Percentiles rank a stretch among this genome's conserved stretches.
Conservation (phyloP, 2,888 invertebrate genomes). For the Isoperla grammatica region DNA sequence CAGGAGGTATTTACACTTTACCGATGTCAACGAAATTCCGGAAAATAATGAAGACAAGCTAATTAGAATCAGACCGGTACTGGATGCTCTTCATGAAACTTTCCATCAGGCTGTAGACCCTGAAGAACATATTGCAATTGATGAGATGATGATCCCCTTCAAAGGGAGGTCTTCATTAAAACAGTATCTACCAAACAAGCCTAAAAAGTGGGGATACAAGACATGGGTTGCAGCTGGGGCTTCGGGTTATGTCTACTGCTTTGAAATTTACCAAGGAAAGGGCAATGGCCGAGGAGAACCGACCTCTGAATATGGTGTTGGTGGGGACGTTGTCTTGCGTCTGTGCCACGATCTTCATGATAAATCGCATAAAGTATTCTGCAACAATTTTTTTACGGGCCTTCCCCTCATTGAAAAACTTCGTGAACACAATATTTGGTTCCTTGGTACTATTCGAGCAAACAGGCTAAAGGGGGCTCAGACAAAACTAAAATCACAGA, state of each 20-base stretch:
- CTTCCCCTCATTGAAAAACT: conserved; percentile 10
- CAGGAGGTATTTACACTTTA: conserved; percentile 28
- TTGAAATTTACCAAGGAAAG: conserved; percentile 26
- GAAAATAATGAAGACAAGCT: conserved; percentile 26
- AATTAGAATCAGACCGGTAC: conserved; percentile 25
- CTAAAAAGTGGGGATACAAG: conserved; percentile 30
- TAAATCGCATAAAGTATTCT: conserved; percentile 19
- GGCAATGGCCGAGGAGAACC: not conserved
- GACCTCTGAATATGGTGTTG: not conserved
- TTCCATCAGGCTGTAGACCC: conserved; percentile 24
- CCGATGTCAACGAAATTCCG: conserved; percentile 23
- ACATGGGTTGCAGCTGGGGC: conserved; percentile 28
- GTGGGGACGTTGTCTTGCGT: not conserved
- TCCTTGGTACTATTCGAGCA: conserved; percentile 1
- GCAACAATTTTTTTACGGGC: conserved; percentile 24
- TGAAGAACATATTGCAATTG: conserved; percentile 28
- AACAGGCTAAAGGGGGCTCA: not conserved
- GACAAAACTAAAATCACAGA: not conserved
- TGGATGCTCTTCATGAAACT: conserved; percentile 22
- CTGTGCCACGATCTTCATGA: conserved; percentile 15
- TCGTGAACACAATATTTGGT: conserved; percentile 4
- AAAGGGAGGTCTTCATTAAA: conserved; percentile 29
- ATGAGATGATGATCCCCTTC: conserved; percentile 32
- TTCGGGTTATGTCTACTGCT: conserved; percentile 29
- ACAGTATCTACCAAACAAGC: conserved; percentile 31